These are phyloP conservation scores for Zapus hudsonius DNA, from an alignment of 2,113 vertebrate species.

Conservation along the genomic window DNA sequence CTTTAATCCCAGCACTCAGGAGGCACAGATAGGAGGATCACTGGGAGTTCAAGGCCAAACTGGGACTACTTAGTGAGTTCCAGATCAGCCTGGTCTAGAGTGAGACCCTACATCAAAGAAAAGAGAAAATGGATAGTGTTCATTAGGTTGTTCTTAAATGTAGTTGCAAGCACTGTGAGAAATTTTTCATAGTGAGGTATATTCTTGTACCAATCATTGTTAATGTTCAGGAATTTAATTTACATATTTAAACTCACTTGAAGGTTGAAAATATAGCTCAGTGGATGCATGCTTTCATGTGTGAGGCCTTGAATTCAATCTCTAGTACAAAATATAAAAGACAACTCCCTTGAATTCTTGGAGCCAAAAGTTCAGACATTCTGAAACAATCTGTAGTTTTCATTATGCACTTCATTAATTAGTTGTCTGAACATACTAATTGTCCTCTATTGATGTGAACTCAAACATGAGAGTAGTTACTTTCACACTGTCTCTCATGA, in stretches of 20 bases:
- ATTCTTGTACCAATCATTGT: background rate
- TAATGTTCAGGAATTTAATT: constrained; percentile 22
- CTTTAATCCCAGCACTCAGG: no score
- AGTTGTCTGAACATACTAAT: constrained; percentile 26
- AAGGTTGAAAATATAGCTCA: no score
- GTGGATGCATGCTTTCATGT: no score
- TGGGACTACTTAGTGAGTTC: no score
- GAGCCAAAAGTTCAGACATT: constrained; percentile 26
- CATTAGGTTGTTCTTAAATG: constrained; percentile 38
- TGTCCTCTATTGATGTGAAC: background rate
- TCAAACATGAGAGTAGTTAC: constrained; percentile 34
- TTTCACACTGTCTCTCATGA: constrained; percentile 23
- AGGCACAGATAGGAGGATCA: no score
- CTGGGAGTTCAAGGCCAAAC: no score
- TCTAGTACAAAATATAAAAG: no score
- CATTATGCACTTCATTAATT: constrained; percentile 4
- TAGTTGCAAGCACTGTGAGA: constrained; percentile 10
- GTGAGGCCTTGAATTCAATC: no score
- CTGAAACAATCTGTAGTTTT: constrained; percentile 9
- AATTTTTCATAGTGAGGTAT: background rate
- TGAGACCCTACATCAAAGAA: no score
- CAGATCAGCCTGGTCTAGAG: no score
- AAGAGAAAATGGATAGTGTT: background rate
- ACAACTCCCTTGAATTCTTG: constrained; percentile 34
- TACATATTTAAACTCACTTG: constrained; percentile 39